A percentile compares a stretch with the other conserved stretches of the same genome.
phyloP scores from a whole-genome alignment of 2,888 invertebrate genomes.

The Abrostola tripartita region DNA sequence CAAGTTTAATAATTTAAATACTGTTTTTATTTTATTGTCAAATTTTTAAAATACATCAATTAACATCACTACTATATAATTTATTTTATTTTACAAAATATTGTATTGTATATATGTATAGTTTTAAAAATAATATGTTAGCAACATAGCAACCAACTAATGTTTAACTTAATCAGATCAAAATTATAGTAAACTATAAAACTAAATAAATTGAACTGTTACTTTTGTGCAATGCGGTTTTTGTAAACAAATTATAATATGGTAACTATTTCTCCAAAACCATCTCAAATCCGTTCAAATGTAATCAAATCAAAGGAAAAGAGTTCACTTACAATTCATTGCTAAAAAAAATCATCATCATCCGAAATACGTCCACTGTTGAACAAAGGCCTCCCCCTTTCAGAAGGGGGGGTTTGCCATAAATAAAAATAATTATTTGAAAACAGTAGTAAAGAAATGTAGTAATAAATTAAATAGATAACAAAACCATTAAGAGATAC shows the following conservation, averaged over 20 bases:
- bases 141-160: conserved; percentile 62
- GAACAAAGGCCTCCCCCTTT: too few species aligned
- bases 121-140: conserved; percentile 58
- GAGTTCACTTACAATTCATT: conserved; percentile 29
- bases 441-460: conserved; percentile 5
- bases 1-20: conserved; percentile 81
- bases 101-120: conserved; percentile 56
- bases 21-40: conserved; percentile 86
- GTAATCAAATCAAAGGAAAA: conserved; percentile 35
- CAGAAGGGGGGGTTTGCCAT: too few species aligned
- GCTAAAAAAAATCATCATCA: too few species aligned
- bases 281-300: conserved; percentile 36
- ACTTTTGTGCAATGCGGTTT: conserved; percentile 71
- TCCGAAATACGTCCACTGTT: too few species aligned
- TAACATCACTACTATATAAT: conserved; percentile 62
- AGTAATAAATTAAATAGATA: conserved; percentile 25
- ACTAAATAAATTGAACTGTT: conserved; percentile 70
- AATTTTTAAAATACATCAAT: conserved; percentile 79
- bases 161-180: conserved; percentile 61
- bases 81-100: conserved; percentile 63
- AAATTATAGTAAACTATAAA: conserved; percentile 59
- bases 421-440: not conserved
- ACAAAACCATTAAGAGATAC: conserved; percentile 57
- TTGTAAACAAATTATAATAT: conserved; percentile 63
- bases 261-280: conserved; percentile 67